Evolutionary conservation across 2,797 vertebrate species (phyloP), one percentile per base, ranked within the genome.

Genomic region (Arctocebus calabarensis): DNA sequence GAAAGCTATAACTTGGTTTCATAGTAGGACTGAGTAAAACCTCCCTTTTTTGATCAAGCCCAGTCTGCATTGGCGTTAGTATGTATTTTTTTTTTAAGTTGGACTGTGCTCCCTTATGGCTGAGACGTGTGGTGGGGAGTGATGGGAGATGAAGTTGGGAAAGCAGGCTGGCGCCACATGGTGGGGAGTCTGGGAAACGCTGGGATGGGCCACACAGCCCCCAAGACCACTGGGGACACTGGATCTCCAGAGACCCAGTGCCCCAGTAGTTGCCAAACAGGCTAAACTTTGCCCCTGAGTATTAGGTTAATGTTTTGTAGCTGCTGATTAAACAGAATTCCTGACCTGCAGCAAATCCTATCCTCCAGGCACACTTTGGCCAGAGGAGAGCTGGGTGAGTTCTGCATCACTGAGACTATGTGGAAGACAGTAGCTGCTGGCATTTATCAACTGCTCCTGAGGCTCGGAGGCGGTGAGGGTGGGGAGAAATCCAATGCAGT

Each of bases 271-370:
- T 62, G 64, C 85, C 27, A 77, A 84, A 94, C 70, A 81, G 75
- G 43, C 86, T 96, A 95, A 82, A 93, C 96, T 98, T 98, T 97
- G 94, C 88, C 95, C 97, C 55, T 3, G 43, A 92, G 94, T 91
- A 97, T 73, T 0, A 7, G 84, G 78, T 96, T 96, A 85, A 93
- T 57, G 1, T 95, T 98, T 98, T 94, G 85, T 93, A 97, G 82
- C 75, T 86, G 61, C 92, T 96, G 95, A 98, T 98, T 97, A 98
- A 94, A 90, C 94, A 96, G 97, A 98, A 97, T 97, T 97, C 97
- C 98, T 97, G 95, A 92, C 97, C 96, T 97, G 90, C 79, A 93
- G 96, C 96, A 95, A 95, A 96, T 96, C 95, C 95, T 90, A 91
- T 74, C 88, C 86, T 92, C 84, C 25, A 79, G 85, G 84, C 75